Evolutionary conservation across 2,113 vertebrate species (phyloP), one percentile per base, ranked within the genome.

Genomic region (Clupea harengus): DNA sequence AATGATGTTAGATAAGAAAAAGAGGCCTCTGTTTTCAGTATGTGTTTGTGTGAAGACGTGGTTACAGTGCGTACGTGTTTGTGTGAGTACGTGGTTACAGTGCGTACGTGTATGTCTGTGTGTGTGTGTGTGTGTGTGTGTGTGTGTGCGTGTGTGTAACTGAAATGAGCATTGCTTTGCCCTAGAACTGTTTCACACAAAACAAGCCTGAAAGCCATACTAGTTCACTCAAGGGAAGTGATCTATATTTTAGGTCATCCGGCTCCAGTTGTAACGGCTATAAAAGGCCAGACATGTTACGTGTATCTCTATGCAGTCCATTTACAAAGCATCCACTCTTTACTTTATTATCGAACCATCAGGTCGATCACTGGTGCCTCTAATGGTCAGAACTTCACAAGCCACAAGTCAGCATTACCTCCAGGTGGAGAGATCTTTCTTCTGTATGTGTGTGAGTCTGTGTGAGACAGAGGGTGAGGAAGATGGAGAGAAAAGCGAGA

Each of bases 1-100:
- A 78, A 39, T 78, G 72, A 78, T 78, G 72, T 39, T 39, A 78
- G n/a, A 25, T 17, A 39, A 32, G 72, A 78, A 78, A 78, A 4
- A 39, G 28, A 39, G 72, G 39, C 28, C 72, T 15, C 72, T 78
- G 82, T 87, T 57, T 84, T 83, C 84, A 85, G 52, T 18, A 25
- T 82, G 60, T 60, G 45, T 72, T 50, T 83, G 83, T 6, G 6
- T 75, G 22, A 81, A 46, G 22, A 4, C 45, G 87, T 75, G 47
- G 47, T 49, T 49, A 49, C 47, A 11, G 45, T 7, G 20, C n/a
- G 60, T n/a, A 22, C 39, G 39, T 39, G 39, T 2, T 1, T 39
- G 39, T 39, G 39, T 39, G 39, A 1, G 39, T 39, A n/a, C n/a
- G n/a, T n/a, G 20, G 81, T 82, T 5, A 20, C 18, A 20, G 57